These are phyloP conservation scores for Gracilinanus agilis DNA, from an alignment of 2,113 vertebrate species.

Conservation along the genomic window DNA sequence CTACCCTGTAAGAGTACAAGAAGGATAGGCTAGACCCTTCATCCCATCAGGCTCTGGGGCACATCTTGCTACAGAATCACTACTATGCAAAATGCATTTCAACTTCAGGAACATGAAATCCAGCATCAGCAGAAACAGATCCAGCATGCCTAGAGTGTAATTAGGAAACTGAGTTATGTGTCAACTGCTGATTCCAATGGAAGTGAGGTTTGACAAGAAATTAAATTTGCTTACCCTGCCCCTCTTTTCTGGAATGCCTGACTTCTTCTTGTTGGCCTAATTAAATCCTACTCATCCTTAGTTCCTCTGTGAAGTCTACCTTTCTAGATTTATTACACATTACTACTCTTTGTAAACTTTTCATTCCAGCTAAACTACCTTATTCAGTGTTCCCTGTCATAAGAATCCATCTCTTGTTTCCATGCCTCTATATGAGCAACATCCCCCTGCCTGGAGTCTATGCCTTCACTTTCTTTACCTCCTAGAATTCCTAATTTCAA, in stretches of 20 bases:
- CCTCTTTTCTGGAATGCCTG: neutral
- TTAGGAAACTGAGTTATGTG: neutral
- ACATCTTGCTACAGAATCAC: neutral
- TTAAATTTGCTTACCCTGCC: neutral
- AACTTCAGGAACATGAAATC: neutral
- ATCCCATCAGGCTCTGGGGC: neutral
- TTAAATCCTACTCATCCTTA: neutral
- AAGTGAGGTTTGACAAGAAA: neutral
- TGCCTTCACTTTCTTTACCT: neutral
- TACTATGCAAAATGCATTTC: neutral
- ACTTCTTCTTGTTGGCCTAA: neutral
- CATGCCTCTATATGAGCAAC: neutral
- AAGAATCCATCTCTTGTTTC: neutral
- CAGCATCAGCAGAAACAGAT: neutral
- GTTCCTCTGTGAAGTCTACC: neutral
- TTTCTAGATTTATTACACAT: neutral
- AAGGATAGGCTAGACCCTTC: neutral
- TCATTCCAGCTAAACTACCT: neutral
- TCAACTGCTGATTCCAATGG: neutral
- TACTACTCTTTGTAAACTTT: neutral
- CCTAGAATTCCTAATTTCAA: neutral
- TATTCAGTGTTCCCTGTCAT: neutral
- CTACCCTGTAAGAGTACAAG: neutral
- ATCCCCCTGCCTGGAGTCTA: neutral
- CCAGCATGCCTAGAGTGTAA: neutral